Conservation (phyloP, 2,113 vertebrate genomes). For the Syrrhaptes paradoxus region DNA sequence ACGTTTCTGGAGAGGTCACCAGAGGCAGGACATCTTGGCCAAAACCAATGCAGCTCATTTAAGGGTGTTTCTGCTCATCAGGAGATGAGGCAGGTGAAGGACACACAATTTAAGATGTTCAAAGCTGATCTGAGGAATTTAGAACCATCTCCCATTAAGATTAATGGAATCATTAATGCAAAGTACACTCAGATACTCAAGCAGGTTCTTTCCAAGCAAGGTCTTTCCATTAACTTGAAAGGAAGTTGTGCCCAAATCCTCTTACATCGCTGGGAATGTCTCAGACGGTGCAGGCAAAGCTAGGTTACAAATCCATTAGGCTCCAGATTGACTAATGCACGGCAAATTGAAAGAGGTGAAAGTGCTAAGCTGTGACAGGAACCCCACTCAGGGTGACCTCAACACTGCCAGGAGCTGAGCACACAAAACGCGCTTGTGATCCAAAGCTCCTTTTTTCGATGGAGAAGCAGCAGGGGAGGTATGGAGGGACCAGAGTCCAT, state of each 20-base stretch:
- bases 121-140: conserved; percentile 35
- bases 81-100: conserved; percentile 8
- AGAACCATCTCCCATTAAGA: conserved; percentile 32
- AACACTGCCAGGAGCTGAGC: background rate
- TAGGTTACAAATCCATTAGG: conserved; percentile 47
- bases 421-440: background rate
- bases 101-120: conserved; percentile 31
- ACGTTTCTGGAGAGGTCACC: background rate
- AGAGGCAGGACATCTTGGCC: background rate
- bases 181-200: conserved; percentile 45
- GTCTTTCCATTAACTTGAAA: conserved; percentile 67
- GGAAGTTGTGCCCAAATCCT: conserved; percentile 51
- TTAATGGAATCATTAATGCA: conserved; percentile 64
- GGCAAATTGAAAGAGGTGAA: conserved; percentile 29
- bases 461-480: background rate
- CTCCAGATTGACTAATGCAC: conserved; percentile 5
- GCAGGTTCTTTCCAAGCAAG: conserved; percentile 42
- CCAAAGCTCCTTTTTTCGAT: background rate
- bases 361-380: conserved; percentile 11
- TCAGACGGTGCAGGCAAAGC: background rate
- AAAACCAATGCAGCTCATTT: background rate
- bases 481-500: background rate
- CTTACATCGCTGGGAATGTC: background rate
- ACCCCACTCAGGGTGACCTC: background rate
- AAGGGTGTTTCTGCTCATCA: background rate